Base-by-base conservation (phyloP, 2,113 vertebrate species). In the Manacus vitellinus region DNA sequence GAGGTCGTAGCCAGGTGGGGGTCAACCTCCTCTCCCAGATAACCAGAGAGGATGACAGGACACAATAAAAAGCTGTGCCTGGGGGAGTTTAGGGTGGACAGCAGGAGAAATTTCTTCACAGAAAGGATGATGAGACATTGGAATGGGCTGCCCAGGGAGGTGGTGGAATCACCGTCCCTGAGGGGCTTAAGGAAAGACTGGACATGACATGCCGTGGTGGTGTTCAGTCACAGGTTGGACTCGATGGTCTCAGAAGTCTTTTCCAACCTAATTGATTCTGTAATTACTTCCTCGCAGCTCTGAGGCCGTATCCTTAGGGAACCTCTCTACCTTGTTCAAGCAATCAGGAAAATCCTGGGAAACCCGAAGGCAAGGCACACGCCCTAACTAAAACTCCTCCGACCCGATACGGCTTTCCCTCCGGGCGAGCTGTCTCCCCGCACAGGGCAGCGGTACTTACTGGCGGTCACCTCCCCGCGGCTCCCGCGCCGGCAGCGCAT, bases 391-490 rank as follows among this genome's bases (percentile, higher is more conserved):
- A 24, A 24, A 61, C 75, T 51, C 27, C 62, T 71, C 52, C 30
- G 22, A 14, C 2, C 31, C 0, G 44, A 4, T 3, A 6, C 4
- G 11, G 13, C 2, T 5, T 43, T 37, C 35, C 39, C 11, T 8
- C 3, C 0, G 47, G 65, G 47, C 37, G 28, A 37, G 31, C 3
- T 23, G 22, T 8, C 55, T 31, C 47, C 19, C 22, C 0, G 23
- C 30, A 0, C 20, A 23, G 74, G 16, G 44, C 74, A 9, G 62
- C 54, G 62, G 8, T 16, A 33, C 93, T 71, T 6, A 31, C 71
- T 9, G 4, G 24, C 77, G 24, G 5, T 6, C 16, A n/a, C 4
- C 37, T 19, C 14, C 1, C 66, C 0, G 75, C 4, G n/a, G 86
- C 79, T 62, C 56, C 87, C 30, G 14, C 75, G 30, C 55, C 1